A percentile compares a stretch with the other conserved stretches of the same genome.
Conservation (phyloP, 1,140 invertebrate genomes). For the Tenebrio molitor region DNA sequence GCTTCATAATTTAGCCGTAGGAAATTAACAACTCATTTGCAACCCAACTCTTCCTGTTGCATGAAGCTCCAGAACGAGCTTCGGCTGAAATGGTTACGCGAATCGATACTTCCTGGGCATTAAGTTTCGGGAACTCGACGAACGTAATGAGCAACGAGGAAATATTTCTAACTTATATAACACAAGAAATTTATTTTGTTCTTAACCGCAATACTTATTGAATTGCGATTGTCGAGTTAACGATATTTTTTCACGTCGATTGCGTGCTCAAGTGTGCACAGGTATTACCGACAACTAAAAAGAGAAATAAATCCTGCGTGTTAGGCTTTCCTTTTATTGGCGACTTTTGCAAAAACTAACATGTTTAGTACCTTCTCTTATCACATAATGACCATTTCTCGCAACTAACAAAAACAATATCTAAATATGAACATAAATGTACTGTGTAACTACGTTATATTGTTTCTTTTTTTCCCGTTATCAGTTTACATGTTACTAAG, state of each 20-base stretch:
- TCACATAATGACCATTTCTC: too few relatives aligned
- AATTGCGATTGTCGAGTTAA: background rate
- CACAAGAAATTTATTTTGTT: background rate
- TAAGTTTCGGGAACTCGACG: background rate
- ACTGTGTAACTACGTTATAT: too few relatives aligned
- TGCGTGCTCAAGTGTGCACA: too few relatives aligned
- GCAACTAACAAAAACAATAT: too few relatives aligned
- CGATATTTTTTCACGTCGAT: background rate
- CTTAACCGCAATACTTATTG: conserved; percentile 7
- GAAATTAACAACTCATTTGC: conserved; percentile 3
- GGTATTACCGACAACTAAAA: too few relatives aligned
- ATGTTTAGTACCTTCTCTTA: too few relatives aligned
- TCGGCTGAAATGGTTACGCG: background rate
- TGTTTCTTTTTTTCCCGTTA: too few relatives aligned
- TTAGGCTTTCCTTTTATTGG: too few relatives aligned
- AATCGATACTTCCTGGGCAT: conserved; percentile 6
- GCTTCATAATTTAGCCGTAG: background rate
- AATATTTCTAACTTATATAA: conserved; percentile 21
- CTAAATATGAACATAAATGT: too few relatives aligned
- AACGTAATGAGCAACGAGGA: background rate
- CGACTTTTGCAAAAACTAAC: too few relatives aligned
- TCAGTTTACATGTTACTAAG: conserved; percentile 14
- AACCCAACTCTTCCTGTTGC: conserved; percentile 24
- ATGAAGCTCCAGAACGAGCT: conserved; percentile 7
- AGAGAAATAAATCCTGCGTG: too few relatives aligned